Evolutionary conservation across 2,888 invertebrate genomes (phyloP).

Genomic region (Coleophora deauratella): DNA sequence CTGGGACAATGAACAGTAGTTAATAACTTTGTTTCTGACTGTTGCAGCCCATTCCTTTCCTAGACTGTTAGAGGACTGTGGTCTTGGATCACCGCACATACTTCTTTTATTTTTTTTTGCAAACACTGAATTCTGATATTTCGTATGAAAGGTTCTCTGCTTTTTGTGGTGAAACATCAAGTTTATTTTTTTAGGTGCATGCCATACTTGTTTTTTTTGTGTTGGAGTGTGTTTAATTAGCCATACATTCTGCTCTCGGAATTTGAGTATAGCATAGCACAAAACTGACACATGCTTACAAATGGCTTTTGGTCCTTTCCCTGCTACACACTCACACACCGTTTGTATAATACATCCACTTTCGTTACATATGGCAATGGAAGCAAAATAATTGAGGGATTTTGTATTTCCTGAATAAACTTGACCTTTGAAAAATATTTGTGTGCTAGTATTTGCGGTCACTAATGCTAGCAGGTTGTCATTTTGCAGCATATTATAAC

Average conservation of each 20-base stretch:
- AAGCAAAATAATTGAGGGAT: slow-evolving; percentile 4
- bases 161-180: slow-evolving; percentile 5
- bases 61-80: too few species aligned
- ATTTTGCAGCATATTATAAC: too few species aligned
- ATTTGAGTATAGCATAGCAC: slow-evolving; percentile 5
- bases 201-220: slow-evolving; percentile 7
- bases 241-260: neutral
- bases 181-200: slow-evolving; percentile 7
- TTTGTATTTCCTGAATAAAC: neutral
- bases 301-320: slow-evolving; percentile 6
- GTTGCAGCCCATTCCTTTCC: too few species aligned
- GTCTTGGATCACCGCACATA: too few species aligned
- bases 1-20: too few species aligned
- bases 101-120: too few species aligned
- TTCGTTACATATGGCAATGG: slow-evolving; percentile 4
- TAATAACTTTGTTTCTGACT: too few species aligned
- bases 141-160: slow-evolving; percentile 7
- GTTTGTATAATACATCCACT: slow-evolving; percentile 3
- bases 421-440: too few species aligned
- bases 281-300: slow-evolving; percentile 7
- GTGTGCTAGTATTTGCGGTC: too few species aligned
- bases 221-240: slow-evolving; percentile 1
- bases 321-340: slow-evolving; percentile 5
- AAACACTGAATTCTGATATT: neutral
- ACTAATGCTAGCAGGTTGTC: too few species aligned